phyloP scores from a whole-genome alignment of 2,797 vertebrate genomes.

The Aythya fuligula region DNA sequence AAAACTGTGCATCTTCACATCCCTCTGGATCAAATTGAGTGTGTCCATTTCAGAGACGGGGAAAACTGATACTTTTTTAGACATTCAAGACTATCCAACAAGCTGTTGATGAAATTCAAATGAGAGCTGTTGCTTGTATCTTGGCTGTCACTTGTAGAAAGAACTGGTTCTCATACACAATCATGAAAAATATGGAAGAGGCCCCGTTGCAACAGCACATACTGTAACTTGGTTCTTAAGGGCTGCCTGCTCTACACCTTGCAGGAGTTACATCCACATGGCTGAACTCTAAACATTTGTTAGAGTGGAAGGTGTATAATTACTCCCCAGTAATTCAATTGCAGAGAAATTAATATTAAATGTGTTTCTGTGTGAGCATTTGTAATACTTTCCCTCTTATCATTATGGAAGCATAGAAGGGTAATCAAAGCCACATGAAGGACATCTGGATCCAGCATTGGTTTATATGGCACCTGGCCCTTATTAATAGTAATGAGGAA shows the following conservation, averaged over 20 bases:
- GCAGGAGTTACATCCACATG: fast-evolving
- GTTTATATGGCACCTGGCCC: constrained; percentile 50
- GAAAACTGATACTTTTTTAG: fast-evolving
- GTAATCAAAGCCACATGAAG: constrained; percentile 26
- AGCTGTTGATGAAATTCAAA: neutral
- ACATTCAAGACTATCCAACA: neutral
- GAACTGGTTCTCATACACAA: fast-evolving
- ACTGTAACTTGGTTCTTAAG: neutral
- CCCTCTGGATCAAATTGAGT: fast-evolving
- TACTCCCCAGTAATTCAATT: neutral
- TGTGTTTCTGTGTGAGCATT: neutral
- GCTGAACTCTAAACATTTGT: fast-evolving
- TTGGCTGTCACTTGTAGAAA: neutral
- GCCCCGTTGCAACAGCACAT: fast-evolving
- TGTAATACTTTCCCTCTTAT: neutral
- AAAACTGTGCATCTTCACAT: fast-evolving
- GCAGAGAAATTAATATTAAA: neutral
- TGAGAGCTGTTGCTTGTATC: neutral
- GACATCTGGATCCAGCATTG: constrained; percentile 21
- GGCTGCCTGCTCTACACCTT: neutral
- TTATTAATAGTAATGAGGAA: constrained; percentile 54
- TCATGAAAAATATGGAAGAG: neutral
- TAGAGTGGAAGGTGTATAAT: neutral
- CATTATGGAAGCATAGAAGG: neutral
- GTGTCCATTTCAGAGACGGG: neutral